Percentiles rank a stretch among this genome's conserved stretches.
These are phyloP conservation scores for Pseudomyrmex dendroicus DNA, from an alignment of 1,140 invertebrate species.

Conservation along the genomic window DNA sequence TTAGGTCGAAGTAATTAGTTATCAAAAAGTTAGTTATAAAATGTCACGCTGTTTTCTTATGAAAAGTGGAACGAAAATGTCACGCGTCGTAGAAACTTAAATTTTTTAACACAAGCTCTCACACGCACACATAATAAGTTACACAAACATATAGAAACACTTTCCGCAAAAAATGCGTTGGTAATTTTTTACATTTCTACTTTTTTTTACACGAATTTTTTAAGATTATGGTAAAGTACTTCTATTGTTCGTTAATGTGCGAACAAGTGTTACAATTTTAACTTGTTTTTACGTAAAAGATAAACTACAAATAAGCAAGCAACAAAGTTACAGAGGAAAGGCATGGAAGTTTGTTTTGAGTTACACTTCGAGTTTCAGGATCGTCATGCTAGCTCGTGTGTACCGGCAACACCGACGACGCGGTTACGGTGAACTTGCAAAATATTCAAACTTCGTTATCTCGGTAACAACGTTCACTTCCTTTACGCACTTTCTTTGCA, in stretches of 20 bases:
- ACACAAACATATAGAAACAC: neutral
- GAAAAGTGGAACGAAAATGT: too few relatives aligned
- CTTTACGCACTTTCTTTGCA: slow-evolving; percentile 29
- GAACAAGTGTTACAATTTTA: neutral
- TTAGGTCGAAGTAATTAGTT: neutral
- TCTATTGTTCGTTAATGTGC: slow-evolving; percentile 3
- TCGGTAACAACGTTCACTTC: slow-evolving; percentile 26
- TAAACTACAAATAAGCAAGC: slow-evolving; percentile 36
- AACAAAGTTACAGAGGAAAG: slow-evolving; percentile 36
- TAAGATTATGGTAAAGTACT: neutral
- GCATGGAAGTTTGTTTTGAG: slow-evolving; percentile 42
- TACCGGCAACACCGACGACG: slow-evolving; percentile 8
- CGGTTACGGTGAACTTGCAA: slow-evolving; percentile 40
- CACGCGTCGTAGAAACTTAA: neutral
- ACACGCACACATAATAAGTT: too few relatives aligned
- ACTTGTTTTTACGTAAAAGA: neutral
- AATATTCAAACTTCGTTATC: slow-evolving; percentile 58
- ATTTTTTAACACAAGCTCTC: neutral
- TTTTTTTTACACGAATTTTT: neutral
- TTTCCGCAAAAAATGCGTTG: neutral
- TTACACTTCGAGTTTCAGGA: slow-evolving; percentile 48
- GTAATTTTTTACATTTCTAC: neutral
- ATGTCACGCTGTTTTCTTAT: too few relatives aligned
- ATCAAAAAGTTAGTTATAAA: too few relatives aligned
- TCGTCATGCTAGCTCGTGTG: slow-evolving; percentile 29